Percentiles rank a stretch among this genome's conserved stretches.
Evolutionary conservation across 2,113 vertebrate genomes (phyloP).

Genomic region (Peromyscus californicus): DNA sequence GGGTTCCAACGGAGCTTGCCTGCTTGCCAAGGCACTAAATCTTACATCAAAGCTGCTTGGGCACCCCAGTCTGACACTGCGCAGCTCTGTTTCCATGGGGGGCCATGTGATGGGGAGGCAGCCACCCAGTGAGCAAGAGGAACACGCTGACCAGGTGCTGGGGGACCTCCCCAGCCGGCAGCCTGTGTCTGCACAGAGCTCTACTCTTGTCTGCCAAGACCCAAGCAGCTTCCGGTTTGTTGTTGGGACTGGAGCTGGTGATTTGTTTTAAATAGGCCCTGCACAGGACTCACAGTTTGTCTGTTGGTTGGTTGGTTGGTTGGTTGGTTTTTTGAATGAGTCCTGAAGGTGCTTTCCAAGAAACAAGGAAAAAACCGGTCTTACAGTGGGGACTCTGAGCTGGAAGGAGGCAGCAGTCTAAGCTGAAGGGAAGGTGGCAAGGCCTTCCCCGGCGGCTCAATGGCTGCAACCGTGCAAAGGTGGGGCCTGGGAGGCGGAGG

Average conservation of each 20-base stretch:
- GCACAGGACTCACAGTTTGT: slow-evolving; percentile 86
- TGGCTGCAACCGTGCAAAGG: not conserved
- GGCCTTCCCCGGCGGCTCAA: not conserved
- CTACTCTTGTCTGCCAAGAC: slow-evolving; percentile 75
- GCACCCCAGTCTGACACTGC: not conserved
- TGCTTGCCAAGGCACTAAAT: not conserved
- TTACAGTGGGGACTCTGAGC: slow-evolving; percentile 84
- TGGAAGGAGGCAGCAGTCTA: slow-evolving; percentile 73
- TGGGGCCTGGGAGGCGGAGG: not conserved
- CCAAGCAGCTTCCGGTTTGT: slow-evolving; percentile 54
- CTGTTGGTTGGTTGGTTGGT: slow-evolving; percentile 80
- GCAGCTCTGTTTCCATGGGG: slow-evolving; percentile 17
- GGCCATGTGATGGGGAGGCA: not conserved
- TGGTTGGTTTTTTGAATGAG: slow-evolving; percentile 86
- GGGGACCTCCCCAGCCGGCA: slow-evolving; percentile 8
- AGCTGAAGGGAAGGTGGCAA: slow-evolving; percentile 64
- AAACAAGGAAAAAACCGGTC: slow-evolving; percentile 80
- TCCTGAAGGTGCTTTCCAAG: slow-evolving; percentile 89
- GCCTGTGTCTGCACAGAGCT: not conserved
- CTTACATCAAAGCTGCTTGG: not conserved
- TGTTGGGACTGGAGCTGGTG: slow-evolving; percentile 79
- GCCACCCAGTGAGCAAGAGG: not conserved
- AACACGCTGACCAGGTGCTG: not conserved
- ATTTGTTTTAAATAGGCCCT: slow-evolving; percentile 86
- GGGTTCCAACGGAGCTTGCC: not conserved